Base-by-base conservation (phyloP, 2,113 vertebrate species). In the Dicaeum eximium region DNA sequence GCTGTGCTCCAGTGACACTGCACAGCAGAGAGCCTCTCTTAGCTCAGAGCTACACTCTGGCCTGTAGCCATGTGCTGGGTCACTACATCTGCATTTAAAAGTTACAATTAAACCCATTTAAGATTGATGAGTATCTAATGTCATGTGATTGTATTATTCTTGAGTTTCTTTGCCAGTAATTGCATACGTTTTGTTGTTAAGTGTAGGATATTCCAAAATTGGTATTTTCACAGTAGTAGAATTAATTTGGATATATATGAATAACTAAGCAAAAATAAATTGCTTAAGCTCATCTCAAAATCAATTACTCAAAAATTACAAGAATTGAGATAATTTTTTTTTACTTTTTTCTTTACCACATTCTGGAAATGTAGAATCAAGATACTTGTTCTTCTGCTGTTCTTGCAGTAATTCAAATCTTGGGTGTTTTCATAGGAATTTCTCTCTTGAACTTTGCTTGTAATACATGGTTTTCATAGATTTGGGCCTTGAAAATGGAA, bases 1-100 rank as follows among this genome's bases (percentile, higher is more conserved):
- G 28, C 11, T 0, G 6, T 44, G 38, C 50, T 51, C 56, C 1
- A 0, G 13, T 42, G 40, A 4, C 13, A 6, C 4, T 0, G 3
- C 13, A 6, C 47, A 44, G 30, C 35, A 48, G 19, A 2, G 65
- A 67, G 61, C 28, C 57, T 83, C 28, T 66, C 1, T 70, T 20
- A 14, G 30, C 72, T 33, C 72, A 30, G 19, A 21, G 42, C 18
- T 48, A 2, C 23, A 4, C 22, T 42, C 44, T 48, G 48, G 17
- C 69, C 58, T 58, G 25, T 12, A 33, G 19, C 20, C 48, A 1
- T 69, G 72, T 60, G n/a, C 40, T 80, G n/a, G 3, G 27, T 75
- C 17, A 2, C 9, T 70, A 18, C 10, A 22, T 69, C 31, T 54
- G 15, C 53, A 9, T 84, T 79, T 89, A 48, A 42, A 57, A 79